A percentile compares a stretch with the other conserved stretches of the same genome.
phyloP scores from a whole-genome alignment of 2,113 vertebrate species.

The Heloderma charlesbogerti region DNA sequence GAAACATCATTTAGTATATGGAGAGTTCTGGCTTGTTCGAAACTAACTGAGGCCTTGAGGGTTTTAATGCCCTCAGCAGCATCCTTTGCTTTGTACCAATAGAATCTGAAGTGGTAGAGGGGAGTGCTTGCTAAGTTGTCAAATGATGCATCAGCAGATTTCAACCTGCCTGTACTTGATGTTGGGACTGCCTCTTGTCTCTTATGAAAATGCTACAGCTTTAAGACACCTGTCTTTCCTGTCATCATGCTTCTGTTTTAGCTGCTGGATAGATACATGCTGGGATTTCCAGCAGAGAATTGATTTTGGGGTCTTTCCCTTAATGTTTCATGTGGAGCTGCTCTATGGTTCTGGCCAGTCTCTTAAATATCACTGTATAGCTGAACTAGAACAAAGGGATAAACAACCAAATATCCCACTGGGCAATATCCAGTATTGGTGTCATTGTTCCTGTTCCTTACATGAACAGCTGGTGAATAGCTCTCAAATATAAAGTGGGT shows the following conservation, averaged over 20 bases:
- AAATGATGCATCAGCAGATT: background rate
- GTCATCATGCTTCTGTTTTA: background rate
- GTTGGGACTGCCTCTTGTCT: background rate
- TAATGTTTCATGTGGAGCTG: background rate
- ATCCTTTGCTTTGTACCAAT: background rate
- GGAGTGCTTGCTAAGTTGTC: background rate
- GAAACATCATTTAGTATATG: background rate
- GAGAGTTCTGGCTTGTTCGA: background rate
- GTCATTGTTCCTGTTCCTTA: background rate
- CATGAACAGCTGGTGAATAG: background rate
- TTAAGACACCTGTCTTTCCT: constrained; percentile 39
- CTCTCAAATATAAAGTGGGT: background rate
- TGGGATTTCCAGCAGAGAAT: constrained; percentile 14
- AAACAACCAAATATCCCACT: background rate
- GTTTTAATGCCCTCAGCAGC: background rate
- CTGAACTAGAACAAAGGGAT: background rate
- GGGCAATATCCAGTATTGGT: background rate
- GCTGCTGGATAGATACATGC: constrained; percentile 25
- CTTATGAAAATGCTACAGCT: background rate
- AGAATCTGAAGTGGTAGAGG: background rate
- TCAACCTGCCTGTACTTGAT: background rate
- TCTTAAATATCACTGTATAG: background rate
- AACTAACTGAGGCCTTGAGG: background rate
- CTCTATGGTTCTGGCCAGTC: background rate
- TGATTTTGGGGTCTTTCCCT: background rate